These are phyloP conservation scores for Hedychridium roseum DNA, from an alignment of 2,888 invertebrate genomes.

Conservation along the genomic window DNA sequence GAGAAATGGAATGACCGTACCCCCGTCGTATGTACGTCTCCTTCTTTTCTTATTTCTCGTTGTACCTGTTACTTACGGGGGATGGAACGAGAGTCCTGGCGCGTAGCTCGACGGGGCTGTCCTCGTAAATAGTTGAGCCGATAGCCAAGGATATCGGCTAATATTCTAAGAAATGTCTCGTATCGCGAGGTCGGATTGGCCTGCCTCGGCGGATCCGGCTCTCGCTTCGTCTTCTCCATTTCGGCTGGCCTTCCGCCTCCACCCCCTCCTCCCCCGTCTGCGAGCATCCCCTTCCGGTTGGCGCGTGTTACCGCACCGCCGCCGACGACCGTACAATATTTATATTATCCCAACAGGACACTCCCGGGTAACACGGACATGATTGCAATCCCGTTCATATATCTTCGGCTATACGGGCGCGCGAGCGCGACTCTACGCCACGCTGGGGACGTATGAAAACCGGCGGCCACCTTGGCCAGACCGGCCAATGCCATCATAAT, in stretches of 20 bases:
- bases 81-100: slow-evolving; percentile 25
- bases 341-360: slow-evolving; percentile 62
- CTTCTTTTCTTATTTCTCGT: slow-evolving; percentile 6
- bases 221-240: slow-evolving; percentile 8
- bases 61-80: slow-evolving; percentile 7
- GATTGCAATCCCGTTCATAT: slow-evolving; percentile 62
- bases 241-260: slow-evolving; percentile 6
- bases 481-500: slow-evolving; percentile 51
- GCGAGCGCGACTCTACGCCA: slow-evolving; percentile 52
- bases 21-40: neutral
- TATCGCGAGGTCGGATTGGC: slow-evolving; percentile 14
- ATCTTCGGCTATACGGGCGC: slow-evolving; percentile 54
- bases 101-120: slow-evolving; percentile 22
- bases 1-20: too few species aligned
- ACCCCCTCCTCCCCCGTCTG: neutral
- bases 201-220: slow-evolving; percentile 19
- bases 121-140: slow-evolving; percentile 49
- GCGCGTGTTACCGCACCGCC: too few species aligned
- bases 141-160: slow-evolving; percentile 49
- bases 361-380: slow-evolving; percentile 57
- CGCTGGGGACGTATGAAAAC: slow-evolving; percentile 61
- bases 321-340: slow-evolving; percentile 56
- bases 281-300: slow-evolving; percentile 19
- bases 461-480: slow-evolving; percentile 40
- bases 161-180: slow-evolving; percentile 43